Evolutionary conservation across 2,888 invertebrate genomes (phyloP), one percentile per base, ranked within the genome.

Genomic region (Pristionchus mayeri): DNA sequence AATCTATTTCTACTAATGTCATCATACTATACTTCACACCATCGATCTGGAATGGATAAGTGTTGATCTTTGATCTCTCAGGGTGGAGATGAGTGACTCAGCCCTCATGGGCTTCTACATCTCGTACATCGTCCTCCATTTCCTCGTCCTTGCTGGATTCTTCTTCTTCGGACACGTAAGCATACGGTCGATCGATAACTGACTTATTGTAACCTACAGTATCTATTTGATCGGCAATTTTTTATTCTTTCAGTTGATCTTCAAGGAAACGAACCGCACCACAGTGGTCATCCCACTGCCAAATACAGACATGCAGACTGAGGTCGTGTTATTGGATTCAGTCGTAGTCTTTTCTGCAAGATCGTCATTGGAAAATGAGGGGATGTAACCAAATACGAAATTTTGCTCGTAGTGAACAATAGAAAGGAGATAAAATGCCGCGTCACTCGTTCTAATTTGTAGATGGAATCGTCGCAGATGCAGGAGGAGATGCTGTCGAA

Each of bases 91-190:
- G 71, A 71, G 40, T n/a, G 71, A 71, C 7, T 13, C 71, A 2
- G 37, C 40, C 24, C 71, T 71, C 37, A 71, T 71, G 71, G 40
- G 11, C 71, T 71, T 71, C 71, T 71, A 78, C 76, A 40, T 78
- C 76, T 48, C 50, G 30, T 78, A 78, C 50, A 78, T 78, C 76
- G 30, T 78, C 27, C n/a, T 78, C 34, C 76, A 78, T 78, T 30
- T 50, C 30, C n/a, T 50, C 50, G 76, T 78, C 21, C 76, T 78
- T 11, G 50, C 50, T 30, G 76, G 48, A 48, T 78, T 78, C 76
- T 78, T 78, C 76, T 78, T 78, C 76, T 78, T 78, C 50, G 76
- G 76, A 78, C 76, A 78, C 27, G 76, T 78, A 24, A 40, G 21
- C 11, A 67, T 57, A 57, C 24, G 24, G 54, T 24, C 13, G n/a